Conservation (phyloP, 2,113 vertebrate species). For the Vulpes ferrilata region DNA sequence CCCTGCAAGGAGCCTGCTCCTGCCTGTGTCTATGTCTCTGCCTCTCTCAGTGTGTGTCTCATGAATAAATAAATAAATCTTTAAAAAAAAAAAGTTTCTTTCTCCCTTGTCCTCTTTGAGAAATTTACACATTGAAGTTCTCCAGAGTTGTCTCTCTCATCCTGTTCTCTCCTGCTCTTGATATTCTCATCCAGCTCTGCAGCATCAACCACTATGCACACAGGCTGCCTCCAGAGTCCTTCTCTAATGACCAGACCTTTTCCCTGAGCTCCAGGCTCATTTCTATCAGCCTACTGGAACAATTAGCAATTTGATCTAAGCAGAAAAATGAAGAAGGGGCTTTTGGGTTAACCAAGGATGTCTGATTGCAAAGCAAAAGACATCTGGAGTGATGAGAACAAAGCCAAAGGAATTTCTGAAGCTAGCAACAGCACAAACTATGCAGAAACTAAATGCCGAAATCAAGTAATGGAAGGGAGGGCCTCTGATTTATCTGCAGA, state of each 20-base stretch:
- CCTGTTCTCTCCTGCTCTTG: not conserved
- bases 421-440: not conserved
- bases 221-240: not conserved
- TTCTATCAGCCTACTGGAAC: not conserved
- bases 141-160: not conserved
- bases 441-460: not conserved
- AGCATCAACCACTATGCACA: not conserved
- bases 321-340: not conserved
- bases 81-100: not conserved
- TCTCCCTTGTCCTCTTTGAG: not conserved
- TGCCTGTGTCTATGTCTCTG: no score
- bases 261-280: not conserved
- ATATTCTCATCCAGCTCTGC: not conserved
- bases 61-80: no score
- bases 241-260: not conserved
- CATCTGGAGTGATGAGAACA: not conserved
- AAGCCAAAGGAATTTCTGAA: conserved; percentile 4
- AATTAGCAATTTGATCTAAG: not conserved
- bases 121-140: not conserved
- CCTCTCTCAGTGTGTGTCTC: no score
- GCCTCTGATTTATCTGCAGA: not conserved
- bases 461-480: not conserved
- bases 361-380: conserved; percentile 17
- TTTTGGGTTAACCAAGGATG: not conserved
- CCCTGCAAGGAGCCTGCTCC: no score